phyloP scores from a whole-genome alignment of 2,888 invertebrate species.

The Lasioglossum vierecki region DNA sequence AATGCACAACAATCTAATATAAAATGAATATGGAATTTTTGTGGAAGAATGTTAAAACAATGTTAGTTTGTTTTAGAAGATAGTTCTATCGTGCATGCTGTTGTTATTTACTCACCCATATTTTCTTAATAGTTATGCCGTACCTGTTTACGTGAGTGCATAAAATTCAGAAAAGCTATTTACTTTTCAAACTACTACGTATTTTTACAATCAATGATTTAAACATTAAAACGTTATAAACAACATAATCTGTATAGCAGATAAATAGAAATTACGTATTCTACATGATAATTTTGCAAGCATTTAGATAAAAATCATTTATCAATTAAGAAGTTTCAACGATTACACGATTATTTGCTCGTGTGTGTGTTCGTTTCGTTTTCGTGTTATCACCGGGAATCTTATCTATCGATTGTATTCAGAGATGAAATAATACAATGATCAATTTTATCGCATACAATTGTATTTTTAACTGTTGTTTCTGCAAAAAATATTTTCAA shows the following conservation, averaged over 20 bases:
- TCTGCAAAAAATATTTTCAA: conserved; percentile 44
- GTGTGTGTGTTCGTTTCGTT: not conserved
- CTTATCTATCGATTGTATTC: conserved; percentile 39
- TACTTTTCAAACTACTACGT: not conserved
- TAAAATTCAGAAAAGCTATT: not conserved
- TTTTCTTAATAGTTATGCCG: conserved; percentile 34
- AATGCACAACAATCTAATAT: not conserved
- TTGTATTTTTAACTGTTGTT: conserved; percentile 27
- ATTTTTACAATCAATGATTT: not conserved
- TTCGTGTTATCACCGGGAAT: conserved; percentile 16
- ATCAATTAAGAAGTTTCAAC: not conserved
- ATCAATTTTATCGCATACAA: conserved; percentile 21
- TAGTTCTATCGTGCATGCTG: conserved; percentile 29
- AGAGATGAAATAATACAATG: conserved; percentile 34
- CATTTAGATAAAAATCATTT: not conserved
- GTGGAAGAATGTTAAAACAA: conserved; percentile 1
- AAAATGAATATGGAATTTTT: conserved; percentile 11
- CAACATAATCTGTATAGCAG: not conserved
- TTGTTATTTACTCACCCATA: conserved; percentile 45
- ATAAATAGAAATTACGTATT: conserved; percentile 1
- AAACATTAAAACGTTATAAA: not conserved
- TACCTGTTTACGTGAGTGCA: conserved; percentile 38
- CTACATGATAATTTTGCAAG: not conserved
- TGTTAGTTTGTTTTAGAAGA: conserved; percentile 37
- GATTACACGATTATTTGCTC: not conserved